phyloP scores from a whole-genome alignment of 2,797 vertebrate genomes.

The Loriculus beryllinus region DNA sequence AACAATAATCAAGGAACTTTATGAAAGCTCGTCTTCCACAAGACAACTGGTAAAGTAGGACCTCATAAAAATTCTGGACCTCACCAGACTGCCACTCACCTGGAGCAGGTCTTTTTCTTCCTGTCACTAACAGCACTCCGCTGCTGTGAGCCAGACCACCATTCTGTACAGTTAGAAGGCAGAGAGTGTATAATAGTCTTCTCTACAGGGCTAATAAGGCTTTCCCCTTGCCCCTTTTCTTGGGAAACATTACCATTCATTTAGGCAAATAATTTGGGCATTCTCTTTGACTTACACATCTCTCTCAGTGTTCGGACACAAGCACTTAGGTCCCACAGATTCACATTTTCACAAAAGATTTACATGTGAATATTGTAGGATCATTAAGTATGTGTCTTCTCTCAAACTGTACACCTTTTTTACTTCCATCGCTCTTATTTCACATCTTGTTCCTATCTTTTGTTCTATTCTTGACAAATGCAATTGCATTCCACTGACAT shows the following conservation, averaged over 20 bases:
- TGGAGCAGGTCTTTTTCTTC: background rate
- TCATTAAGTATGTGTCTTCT: background rate
- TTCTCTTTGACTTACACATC: background rate
- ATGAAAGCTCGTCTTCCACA: background rate
- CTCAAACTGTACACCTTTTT: background rate
- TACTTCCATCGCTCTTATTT: background rate
- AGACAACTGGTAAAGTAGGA: background rate
- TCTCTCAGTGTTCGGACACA: background rate
- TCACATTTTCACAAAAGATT: background rate
- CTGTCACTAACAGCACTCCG: background rate
- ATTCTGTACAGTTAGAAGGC: background rate
- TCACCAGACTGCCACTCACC: background rate
- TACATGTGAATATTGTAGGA: background rate
- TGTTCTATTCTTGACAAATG: conserved; percentile 56
- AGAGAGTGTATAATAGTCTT: background rate
- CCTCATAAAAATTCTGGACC: background rate
- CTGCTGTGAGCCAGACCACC: background rate
- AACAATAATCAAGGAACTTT: background rate
- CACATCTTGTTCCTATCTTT: conserved; percentile 21
- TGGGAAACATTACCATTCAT: background rate
- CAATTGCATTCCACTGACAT: conserved; percentile 22
- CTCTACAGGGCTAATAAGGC: background rate
- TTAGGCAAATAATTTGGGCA: background rate
- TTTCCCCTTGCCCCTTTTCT: background rate
- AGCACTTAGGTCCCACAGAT: background rate